Evolutionary conservation across 2,113 vertebrate genomes (phyloP).

Genomic region (Myrmecobius fasciatus): DNA sequence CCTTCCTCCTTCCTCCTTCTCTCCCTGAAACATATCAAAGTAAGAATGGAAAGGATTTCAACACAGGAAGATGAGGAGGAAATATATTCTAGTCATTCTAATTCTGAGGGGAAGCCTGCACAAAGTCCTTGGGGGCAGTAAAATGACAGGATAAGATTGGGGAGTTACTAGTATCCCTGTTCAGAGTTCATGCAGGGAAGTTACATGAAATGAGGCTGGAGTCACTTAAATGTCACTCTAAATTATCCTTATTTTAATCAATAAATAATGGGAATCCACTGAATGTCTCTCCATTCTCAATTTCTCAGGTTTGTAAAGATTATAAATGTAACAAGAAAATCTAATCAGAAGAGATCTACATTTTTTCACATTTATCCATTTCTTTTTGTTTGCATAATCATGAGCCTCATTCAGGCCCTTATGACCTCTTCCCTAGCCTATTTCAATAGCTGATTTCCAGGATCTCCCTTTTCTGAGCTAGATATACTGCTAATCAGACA

Average conservation of each 20-base stretch:
- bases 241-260: background rate
- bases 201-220: background rate
- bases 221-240: background rate
- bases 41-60: no score
- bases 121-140: no score
- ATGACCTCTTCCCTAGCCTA: background rate
- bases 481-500: background rate
- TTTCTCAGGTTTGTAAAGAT: background rate
- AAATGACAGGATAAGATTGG: no score
- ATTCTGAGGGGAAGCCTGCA: no score
- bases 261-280: no score
- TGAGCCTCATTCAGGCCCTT: background rate
- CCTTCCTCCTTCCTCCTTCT: no score
- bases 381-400: background rate
- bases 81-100: no score
- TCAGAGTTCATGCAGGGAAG: background rate
- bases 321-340: background rate
- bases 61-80: no score
- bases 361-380: background rate
- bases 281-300: background rate
- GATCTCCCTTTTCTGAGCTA: background rate
- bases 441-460: background rate
- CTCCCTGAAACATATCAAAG: no score
- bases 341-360: background rate
- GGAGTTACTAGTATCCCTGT: no score